Conservation (phyloP, 2,113 vertebrate species). For the Odocoileus virginianus region DNA sequence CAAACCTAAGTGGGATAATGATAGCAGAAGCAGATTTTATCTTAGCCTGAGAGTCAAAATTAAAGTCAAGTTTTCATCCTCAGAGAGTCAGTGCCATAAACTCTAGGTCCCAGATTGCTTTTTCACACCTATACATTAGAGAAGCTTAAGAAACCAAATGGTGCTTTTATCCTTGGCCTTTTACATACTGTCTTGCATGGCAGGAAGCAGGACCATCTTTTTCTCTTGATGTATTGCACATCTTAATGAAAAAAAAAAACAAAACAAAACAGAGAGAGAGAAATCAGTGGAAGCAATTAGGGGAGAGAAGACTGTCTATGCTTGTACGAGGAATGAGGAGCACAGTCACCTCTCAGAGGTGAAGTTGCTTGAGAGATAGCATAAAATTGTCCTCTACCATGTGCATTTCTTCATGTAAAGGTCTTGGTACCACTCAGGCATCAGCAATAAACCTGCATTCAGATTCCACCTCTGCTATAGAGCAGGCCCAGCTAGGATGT, state of each 20-base stretch:
- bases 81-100: not conserved
- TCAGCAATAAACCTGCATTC: not conserved
- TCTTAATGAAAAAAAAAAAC: constrained; percentile 52
- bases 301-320: not conserved
- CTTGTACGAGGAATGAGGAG: not conserved
- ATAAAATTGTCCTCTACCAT: not conserved
- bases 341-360: not conserved
- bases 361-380: not conserved
- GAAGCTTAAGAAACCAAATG: constrained; percentile 69
- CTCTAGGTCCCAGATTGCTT: constrained; percentile 43
- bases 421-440: not conserved
- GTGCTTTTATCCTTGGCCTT: constrained; percentile 67
- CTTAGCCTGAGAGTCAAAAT: constrained; percentile 60
- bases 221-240: constrained; percentile 17
- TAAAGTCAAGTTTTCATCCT: constrained; percentile 68
- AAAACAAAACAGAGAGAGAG: not conserved
- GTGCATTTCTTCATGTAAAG: not conserved
- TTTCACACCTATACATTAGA: constrained; percentile 61
- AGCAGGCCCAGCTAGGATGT: not conserved
- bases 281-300: not conserved
- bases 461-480: not conserved
- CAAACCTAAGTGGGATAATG: constrained; percentile 50
- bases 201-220: constrained; percentile 59
- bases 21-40: constrained; percentile 53
- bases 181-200: not conserved